These are phyloP conservation scores for Pseudocheirus occidentalis DNA, from an alignment of 2,797 vertebrate genomes.

Conservation along the genomic window DNA sequence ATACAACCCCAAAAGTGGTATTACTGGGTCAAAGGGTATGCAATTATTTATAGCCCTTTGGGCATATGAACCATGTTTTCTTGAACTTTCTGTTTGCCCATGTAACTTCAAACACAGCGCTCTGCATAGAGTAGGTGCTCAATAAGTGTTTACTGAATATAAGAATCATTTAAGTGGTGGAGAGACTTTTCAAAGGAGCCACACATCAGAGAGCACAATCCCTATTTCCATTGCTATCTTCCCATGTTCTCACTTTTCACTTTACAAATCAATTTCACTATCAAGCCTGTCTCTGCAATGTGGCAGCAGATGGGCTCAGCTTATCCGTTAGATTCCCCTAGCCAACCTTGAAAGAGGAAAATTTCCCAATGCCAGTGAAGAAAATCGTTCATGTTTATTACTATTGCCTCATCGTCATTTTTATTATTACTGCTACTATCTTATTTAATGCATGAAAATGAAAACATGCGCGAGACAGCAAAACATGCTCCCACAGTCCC, in stretches of 20 bases:
- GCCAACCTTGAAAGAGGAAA: slow-evolving; percentile 3
- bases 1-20: too few species aligned
- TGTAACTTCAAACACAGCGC: not conserved
- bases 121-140: not conserved
- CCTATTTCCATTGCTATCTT: not conserved
- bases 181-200: not conserved
- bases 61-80: not conserved
- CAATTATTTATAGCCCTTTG: too few species aligned
- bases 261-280: slow-evolving; percentile 7
- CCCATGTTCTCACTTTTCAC: slow-evolving; percentile 5
- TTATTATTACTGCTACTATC: not conserved
- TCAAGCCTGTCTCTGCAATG: not conserved
- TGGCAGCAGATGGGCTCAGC: not conserved
- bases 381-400: not conserved
- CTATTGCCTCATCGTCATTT: slow-evolving; percentile 9
- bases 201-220: not conserved
- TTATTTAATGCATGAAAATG: not conserved
- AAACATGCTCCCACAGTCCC: slow-evolving; percentile 4
- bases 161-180: not conserved
- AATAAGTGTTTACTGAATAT: not conserved
- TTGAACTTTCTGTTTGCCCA: not conserved
- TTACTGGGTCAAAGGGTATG: too few species aligned
- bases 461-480: slow-evolving; percentile 11
- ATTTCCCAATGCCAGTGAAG: slow-evolving; percentile 1
- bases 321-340: not conserved